Evolutionary conservation across 2,113 vertebrate genomes (phyloP).

Genomic region (Lamprologus ornatipinnis): DNA sequence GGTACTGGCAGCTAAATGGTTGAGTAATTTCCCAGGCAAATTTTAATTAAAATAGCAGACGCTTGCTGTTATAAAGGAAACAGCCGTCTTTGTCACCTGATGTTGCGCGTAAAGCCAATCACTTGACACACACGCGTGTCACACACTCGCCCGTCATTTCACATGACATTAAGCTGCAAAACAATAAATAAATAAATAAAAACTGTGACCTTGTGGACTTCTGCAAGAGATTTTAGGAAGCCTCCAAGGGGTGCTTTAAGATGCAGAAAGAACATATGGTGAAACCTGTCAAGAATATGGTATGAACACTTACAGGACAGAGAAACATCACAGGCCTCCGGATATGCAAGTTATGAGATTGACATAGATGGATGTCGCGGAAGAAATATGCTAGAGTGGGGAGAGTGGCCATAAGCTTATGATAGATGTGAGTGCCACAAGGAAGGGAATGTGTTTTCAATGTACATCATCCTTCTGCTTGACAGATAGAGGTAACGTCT

Average conservation of each 20-base stretch:
- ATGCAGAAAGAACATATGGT: conserved; percentile 7
- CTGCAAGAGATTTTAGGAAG: background rate
- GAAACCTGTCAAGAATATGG: conserved; percentile 17
- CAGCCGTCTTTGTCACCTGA: background rate
- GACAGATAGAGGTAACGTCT: conserved; percentile 45
- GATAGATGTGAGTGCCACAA: conserved; percentile 60
- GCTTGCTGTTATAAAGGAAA: background rate
- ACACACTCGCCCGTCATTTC: conserved; percentile 1
- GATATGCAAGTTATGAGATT: conserved; percentile 41
- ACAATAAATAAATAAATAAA: background rate
- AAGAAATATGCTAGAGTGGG: conserved; percentile 36
- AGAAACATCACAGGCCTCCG: conserved; percentile 6
- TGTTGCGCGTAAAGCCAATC: background rate
- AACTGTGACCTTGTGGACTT: background rate
- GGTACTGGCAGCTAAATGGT: background rate
- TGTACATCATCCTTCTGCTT: conserved; percentile 57
- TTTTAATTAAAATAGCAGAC: background rate
- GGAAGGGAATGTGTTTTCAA: conserved; percentile 60
- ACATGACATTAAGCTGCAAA: background rate
- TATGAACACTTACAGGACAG: conserved; percentile 30
- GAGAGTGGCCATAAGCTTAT: conserved; percentile 56
- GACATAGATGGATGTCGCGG: conserved; percentile 60
- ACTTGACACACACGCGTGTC: background rate
- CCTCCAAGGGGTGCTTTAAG: background rate
- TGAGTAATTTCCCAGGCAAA: background rate